Evolutionary conservation across 2,888 invertebrate genomes (phyloP), one percentile per base, ranked within the genome.

Genomic region (Luffia ferchaultella): DNA sequence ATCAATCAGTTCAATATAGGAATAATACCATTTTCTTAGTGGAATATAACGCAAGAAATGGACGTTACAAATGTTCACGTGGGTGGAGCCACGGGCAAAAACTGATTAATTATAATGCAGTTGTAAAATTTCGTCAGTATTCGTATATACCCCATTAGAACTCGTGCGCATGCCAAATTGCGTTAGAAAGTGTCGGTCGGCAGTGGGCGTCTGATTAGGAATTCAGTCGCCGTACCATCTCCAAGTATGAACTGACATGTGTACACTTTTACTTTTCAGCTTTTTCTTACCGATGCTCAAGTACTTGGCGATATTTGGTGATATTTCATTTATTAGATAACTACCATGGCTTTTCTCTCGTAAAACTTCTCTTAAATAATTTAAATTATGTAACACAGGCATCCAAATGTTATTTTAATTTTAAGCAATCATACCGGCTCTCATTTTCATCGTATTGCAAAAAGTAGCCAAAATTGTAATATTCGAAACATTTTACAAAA

Each of bases 221-320:
- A 19, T 51, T 41, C 19, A 19, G 12, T 17, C 18, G 20, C 47
- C 51, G 47, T 19, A 18, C 40, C 30, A 17, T 30, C n/a, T 30
- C 30, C 46, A 16, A n/a, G 16, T 47, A 41, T 40, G 30, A 15
- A 40, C 18, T 40, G 45, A n/a, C 16, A 17, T 45, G 50, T 48
- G 30, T 51, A 45, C 48, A 51, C 51, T 51, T 51, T 51, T 51
- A 51, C 51, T 48, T 42, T 48, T 41, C 15, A 18, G 40, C 19
- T 50, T 50, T 45, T 40, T 40, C 18, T 40, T 45, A 30, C 30
- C 30, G 30, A 30, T 12, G 30, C 12, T 12, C 12, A 30, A 30
- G 30, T 30, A 12, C 5, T 30, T 12, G 30, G 30, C 12, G 3
- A 30, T 30, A 12, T 30, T 30, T 30, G 12, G 30, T 30, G 30